Base-by-base conservation (phyloP, 2,113 vertebrate species). In the Sinocyclocheilus maitianheensis region DNA sequence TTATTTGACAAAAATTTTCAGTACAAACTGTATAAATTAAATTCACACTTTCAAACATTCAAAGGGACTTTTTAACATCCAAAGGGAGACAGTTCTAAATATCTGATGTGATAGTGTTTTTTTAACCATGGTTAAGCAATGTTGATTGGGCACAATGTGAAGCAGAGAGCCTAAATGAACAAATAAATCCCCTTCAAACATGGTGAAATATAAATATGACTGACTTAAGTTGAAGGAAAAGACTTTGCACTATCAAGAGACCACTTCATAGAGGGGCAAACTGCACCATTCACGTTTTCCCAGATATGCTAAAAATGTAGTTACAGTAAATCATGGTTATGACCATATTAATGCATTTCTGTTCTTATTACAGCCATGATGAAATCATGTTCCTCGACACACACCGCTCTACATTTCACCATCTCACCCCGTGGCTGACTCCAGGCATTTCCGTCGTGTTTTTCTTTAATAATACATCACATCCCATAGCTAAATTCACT, bases 401-500 rank as follows among this genome's bases (percentile, higher is more conserved):
- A 58, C 53, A 58, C 53, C 6, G 4, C 37, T 81, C 58, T 46
- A 3, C 4, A 48, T 81, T 67, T 48, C 4, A 51, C n/a, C 26
- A 34, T 58, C 8, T 37, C 53, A 30, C 76, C 51, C 51, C 1
- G 3, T 11, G 76, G 76, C 26, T 16, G 51, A 20, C 53, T 53
- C 13, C 16, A 12, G 77, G 51, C 26, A 18, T 6, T 67, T 80
- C 3, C 13, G 1, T 43, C 2, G 5, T 51, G 40, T 81, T 81
- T 69, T 48, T 65, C 58, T 63, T 81, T 26, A 65, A 81, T 48
- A 81, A 81, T 30, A 30, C 30, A 69, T 69, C 24, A 34, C 80
- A 51, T 43, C 30, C 37, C 13, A 24, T 12, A 62, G 34, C 34
- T 69, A 8, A 69, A 82, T 67, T 51, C 16, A 20, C 46, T 69